Base-by-base conservation (phyloP, 2,797 vertebrate species). In the Discoglossus pictus region DNA sequence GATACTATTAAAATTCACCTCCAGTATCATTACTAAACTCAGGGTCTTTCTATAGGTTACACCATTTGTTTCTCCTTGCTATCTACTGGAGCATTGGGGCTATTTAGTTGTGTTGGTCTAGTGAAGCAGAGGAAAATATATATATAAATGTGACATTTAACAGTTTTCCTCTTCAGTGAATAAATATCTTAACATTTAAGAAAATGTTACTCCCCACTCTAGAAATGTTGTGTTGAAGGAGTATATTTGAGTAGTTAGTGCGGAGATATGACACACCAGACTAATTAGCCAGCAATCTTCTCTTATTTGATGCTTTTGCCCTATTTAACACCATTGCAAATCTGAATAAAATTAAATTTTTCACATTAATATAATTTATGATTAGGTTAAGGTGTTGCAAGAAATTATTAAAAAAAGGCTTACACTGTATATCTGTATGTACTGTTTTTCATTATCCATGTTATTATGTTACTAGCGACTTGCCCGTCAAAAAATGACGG, bases 151-250 rank as follows among this genome's bases (percentile, higher is more conserved):
- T 68, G 55, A 68, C 65, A 68, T 60, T 68, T 68, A 51, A 38
- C 17, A 36, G 17, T 43, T 51, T 60, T 68, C 55, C 47, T 68
- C 65, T 68, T 68, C 65, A 68, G 55, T 68, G 65, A 59, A 24
- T 60, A 52, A 68, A 60, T 39, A 50, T 55, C 18, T 68, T 68
- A 68, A 68, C 65, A 68, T 68, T 60, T 68, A 68, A 68, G 43
- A 68, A 68, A 68, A 68, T 68, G 65, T 60, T 68, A 52, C 65
- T 52, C 24, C 7, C 20, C 46, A 17, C 65, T 60, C 24, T 7
- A 39, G 47, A 39, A 43, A 35, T 68, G 65, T 51, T 68, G 38
- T 58, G 42, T 52, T 59, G 52, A 60, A 60, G 47, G 60, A 20
- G 18, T 23, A 34, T 17, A 12, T 50, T 46, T 36, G 47, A 51